Percentiles rank a stretch among this genome's conserved stretches.
Evolutionary conservation across 2,113 vertebrate species (phyloP).

Genomic region (Pelecanoides urinatrix): DNA sequence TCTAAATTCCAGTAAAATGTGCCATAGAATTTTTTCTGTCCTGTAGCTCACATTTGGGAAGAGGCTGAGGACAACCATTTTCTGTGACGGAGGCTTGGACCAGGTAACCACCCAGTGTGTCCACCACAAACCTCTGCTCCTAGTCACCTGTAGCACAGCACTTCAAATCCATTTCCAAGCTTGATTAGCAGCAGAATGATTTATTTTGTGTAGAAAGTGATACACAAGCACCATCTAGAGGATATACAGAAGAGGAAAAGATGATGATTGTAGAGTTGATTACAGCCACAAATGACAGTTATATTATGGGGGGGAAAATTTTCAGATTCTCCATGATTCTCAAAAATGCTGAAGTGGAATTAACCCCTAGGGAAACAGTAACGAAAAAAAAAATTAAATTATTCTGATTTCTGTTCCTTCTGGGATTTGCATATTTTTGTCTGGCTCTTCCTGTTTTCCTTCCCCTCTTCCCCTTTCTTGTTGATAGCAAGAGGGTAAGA

Average conservation of each 20-base stretch:
- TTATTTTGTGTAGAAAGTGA: background rate
- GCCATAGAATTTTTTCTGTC: background rate
- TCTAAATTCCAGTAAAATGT: background rate
- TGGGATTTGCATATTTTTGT: background rate
- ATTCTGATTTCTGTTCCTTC: background rate
- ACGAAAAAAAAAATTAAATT: background rate
- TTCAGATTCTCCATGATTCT: background rate
- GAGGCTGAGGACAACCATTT: background rate
- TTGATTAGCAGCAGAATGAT: background rate
- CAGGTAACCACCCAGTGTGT: background rate
- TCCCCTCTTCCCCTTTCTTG: background rate
- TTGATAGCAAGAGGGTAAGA: background rate
- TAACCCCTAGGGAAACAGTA: background rate
- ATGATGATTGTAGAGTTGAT: background rate
- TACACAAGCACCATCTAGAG: constrained; percentile 61
- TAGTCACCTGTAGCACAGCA: background rate
- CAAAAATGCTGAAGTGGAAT: background rate
- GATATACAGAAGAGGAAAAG: background rate
- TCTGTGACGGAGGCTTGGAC: background rate
- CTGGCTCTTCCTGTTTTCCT: background rate
- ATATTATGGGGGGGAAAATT: rapidly evolving
- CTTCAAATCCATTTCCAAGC: background rate
- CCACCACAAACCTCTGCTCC: background rate
- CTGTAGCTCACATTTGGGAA: background rate
- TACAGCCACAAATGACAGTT: background rate